Conservation (phyloP, 2,888 invertebrate species). For the Congeria kusceri region DNA sequence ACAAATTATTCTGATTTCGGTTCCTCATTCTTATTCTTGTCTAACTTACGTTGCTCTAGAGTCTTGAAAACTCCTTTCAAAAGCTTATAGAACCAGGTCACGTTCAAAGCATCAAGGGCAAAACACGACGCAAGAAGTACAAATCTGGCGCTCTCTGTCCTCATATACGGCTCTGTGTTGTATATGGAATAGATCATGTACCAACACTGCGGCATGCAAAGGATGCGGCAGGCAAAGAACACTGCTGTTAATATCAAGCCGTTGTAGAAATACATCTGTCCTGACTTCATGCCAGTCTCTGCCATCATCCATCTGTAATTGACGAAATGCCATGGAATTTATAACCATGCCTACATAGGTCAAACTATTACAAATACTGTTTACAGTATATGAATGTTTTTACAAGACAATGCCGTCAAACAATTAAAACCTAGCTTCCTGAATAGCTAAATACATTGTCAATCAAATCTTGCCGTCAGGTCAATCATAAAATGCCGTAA, state of each 20-base stretch:
- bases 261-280: not conserved
- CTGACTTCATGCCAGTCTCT: no score
- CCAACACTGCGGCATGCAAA: conserved; percentile 82
- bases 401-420: no score
- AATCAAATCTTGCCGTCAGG: no score
- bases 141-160: conserved; percentile 78
- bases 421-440: no score
- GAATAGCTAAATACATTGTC: no score
- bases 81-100: conserved; percentile 83
- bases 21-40: not conserved
- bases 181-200: conserved; percentile 79
- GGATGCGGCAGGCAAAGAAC: conserved; percentile 81
- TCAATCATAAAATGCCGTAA: no score
- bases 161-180: conserved; percentile 74
- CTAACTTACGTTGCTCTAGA: conserved; percentile 21
- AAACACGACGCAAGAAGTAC: conserved; percentile 80
- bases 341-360: no score
- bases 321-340: no score
- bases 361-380: no score
- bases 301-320: no score
- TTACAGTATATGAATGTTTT: no score
- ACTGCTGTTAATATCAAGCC: conserved; percentile 81
- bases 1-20: conserved; percentile 3
- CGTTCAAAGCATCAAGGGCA: conserved; percentile 81
- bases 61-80: conserved; percentile 76